Percentiles rank a stretch among this genome's conserved stretches.
phyloP scores from a whole-genome alignment of 23 tunicate genomes.

The Oikopleura albicans region DNA sequence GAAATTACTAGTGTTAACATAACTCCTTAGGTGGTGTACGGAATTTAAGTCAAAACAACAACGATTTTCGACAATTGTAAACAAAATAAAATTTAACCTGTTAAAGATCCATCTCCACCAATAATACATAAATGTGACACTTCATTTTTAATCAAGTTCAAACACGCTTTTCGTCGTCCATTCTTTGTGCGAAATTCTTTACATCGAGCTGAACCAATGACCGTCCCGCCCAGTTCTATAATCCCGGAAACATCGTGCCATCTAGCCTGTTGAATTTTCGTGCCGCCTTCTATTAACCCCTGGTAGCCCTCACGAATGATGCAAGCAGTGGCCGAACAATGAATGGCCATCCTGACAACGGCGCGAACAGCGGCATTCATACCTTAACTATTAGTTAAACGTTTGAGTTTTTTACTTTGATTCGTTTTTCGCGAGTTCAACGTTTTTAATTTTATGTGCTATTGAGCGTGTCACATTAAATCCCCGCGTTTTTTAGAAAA shows the following conservation, averaged over 20 bases:
- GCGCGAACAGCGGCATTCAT: conserved; percentile 99
- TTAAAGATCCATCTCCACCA: conserved; percentile 20
- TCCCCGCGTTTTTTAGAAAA: too few species aligned
- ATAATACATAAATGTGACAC: conserved; percentile 75
- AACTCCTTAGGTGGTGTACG: too few species aligned
- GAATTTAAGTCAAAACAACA: too few species aligned
- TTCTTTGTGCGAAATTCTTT: conserved; percentile 52
- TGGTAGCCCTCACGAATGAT: conserved; percentile 93
- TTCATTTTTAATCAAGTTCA: conserved; percentile 38
- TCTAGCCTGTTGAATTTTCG: conserved; percentile 40
- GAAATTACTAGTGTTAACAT: too few species aligned
- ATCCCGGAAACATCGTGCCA: conserved; percentile 95
- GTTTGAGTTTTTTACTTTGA: too few species aligned
- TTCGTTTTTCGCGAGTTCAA: too few species aligned
- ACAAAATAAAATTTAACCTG: too few species aligned
- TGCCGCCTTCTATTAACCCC: conserved; percentile 92
- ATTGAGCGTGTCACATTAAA: too few species aligned
- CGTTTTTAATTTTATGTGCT: too few species aligned
- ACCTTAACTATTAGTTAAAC: too few species aligned
- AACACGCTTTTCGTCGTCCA: conserved; percentile 74
- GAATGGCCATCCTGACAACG: conserved; percentile 65
- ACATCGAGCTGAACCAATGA: conserved; percentile 86
- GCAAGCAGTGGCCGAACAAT: conserved; percentile 56
- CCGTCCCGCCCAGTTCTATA: conserved; percentile 83
- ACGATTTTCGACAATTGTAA: too few species aligned